Conservation (phyloP, 1,140 invertebrate species). For the Sitophilus oryzae region DNA sequence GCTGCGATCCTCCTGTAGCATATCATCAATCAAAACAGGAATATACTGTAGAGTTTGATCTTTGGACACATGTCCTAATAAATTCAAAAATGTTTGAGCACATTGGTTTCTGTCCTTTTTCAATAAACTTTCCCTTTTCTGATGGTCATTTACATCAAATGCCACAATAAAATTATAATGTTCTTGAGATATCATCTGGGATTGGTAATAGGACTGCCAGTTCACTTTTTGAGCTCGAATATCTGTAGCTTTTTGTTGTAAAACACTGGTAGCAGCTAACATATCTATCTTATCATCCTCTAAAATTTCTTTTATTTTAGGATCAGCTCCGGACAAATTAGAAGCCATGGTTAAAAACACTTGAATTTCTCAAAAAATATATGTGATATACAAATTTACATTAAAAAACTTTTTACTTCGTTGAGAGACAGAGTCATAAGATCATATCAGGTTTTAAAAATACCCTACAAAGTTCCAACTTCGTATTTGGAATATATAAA, state of each 20-base stretch:
- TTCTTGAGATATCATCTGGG: constrained; percentile 94
- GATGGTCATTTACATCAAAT: constrained; percentile 68
- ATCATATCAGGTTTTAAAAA: too few relatives aligned
- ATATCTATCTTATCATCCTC: constrained; percentile 89
- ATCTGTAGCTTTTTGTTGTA: constrained; percentile 90
- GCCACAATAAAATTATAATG: constrained; percentile 88
- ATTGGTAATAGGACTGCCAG: constrained; percentile 93
- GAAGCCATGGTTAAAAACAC: constrained; percentile 19
- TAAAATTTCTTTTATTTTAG: constrained; percentile 65
- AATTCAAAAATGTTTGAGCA: constrained; percentile 91
- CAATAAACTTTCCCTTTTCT: constrained; percentile 63
- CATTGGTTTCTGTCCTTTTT: constrained; percentile 71
- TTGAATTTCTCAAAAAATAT: too few relatives aligned
- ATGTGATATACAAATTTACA: too few relatives aligned
- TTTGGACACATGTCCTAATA: constrained; percentile 94
- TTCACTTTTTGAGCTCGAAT: constrained; percentile 83
- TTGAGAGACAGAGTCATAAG: too few relatives aligned
- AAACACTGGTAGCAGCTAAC: constrained; percentile 87
- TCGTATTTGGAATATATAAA: too few relatives aligned
- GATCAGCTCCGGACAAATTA: constrained; percentile 40
- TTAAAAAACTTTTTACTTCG: too few relatives aligned
- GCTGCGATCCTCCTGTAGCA: constrained; percentile 92
- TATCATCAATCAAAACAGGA: constrained; percentile 96
- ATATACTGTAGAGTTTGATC: constrained; percentile 98
- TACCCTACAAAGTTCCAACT: too few relatives aligned